These are phyloP conservation scores for Phymatocera aterrima DNA, from an alignment of 2,888 invertebrate species.

Conservation along the genomic window DNA sequence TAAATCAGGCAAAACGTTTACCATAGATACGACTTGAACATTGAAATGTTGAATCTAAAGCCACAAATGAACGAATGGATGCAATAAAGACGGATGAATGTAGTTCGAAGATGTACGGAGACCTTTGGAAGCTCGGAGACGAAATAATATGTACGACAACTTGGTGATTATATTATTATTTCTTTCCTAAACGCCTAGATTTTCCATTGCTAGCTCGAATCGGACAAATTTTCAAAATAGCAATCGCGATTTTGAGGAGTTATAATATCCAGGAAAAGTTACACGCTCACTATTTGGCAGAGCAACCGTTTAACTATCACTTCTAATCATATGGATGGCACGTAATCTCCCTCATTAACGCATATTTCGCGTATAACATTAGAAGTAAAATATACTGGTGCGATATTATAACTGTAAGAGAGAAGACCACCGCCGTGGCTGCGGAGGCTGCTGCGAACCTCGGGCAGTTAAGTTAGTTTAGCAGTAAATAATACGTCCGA, in stretches of 20 bases:
- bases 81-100: neutral
- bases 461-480: slow-evolving; percentile 3
- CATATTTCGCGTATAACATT: neutral
- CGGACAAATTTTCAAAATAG: neutral
- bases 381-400: neutral
- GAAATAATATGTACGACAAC: no score
- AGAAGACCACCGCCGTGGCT: neutral
- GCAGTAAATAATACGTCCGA: slow-evolving; percentile 1
- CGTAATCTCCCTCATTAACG: no score
- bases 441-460: neutral
- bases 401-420: neutral
- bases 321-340: no score
- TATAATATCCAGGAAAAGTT: no score
- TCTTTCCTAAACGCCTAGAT: no score
- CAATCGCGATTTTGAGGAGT: no score
- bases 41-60: neutral
- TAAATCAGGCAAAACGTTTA: neutral
- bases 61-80: neutral
- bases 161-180: no score
- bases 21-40: no score
- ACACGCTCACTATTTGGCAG: no score
- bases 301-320: no score
- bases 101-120: neutral
- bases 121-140: neutral
- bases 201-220: no score